phyloP scores from a whole-genome alignment of 2,797 vertebrate genomes.

The Molossus molossus region DNA sequence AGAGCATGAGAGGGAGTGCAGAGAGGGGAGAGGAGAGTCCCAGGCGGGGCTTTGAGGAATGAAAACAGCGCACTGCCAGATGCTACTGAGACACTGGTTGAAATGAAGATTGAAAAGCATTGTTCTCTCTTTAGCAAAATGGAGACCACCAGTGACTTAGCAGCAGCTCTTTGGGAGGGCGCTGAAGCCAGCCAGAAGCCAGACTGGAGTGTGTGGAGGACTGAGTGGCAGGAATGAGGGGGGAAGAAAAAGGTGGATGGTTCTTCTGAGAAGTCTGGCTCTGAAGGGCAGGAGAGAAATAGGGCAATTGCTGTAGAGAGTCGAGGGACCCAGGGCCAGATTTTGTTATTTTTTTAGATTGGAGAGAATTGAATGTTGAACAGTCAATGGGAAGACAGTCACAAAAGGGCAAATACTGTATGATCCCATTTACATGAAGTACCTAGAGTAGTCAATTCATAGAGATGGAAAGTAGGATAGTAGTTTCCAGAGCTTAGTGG shows the following conservation, averaged over 20 bases:
- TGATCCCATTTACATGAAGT: neutral
- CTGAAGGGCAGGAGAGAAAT: neutral
- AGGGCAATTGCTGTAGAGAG: neutral
- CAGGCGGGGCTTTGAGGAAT: neutral
- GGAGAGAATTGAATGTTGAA: neutral
- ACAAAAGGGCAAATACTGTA: neutral
- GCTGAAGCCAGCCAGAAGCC: neutral
- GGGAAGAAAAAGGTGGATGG: neutral
- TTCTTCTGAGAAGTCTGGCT: neutral
- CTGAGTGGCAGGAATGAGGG: neutral
- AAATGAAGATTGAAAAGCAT: neutral
- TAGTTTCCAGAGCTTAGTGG: neutral
- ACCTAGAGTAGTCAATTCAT: neutral
- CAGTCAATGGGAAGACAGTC: neutral
- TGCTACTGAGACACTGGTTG: neutral
- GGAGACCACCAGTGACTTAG: neutral
- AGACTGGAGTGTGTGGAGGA: neutral
- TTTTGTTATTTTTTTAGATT: constrained; percentile 14
- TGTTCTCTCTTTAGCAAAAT: neutral
- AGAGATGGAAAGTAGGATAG: neutral
- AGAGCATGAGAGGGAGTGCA: neutral
- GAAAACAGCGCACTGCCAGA: neutral
- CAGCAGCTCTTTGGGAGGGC: neutral
- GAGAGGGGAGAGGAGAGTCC: neutral
- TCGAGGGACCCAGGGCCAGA: neutral